Evolutionary conservation across 2,888 invertebrate genomes (phyloP).

Genomic region (Tortrix viridana): DNA sequence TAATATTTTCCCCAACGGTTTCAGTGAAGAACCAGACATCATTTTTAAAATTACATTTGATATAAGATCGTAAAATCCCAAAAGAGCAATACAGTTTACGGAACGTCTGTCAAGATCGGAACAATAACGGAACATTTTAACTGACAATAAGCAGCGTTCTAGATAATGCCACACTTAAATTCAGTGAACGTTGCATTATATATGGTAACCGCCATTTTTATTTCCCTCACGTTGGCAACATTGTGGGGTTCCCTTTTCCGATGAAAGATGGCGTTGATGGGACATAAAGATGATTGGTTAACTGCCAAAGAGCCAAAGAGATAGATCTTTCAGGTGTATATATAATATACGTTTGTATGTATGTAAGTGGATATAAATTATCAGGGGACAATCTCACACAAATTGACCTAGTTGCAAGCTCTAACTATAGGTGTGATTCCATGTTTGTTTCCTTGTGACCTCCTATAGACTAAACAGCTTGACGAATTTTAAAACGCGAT

Average conservation of each 20-base stretch:
- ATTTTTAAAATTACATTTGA: background rate
- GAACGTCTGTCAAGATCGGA: slow-evolving; percentile 6
- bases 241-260: slow-evolving; percentile 16
- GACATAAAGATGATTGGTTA: slow-evolving; percentile 36
- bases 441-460: too few species aligned
- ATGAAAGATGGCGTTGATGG: slow-evolving; percentile 31
- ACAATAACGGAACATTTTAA: too few species aligned
- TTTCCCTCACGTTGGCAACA: slow-evolving; percentile 30
- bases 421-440: too few species aligned
- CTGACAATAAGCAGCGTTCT: slow-evolving; percentile 26
- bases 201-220: slow-evolving; percentile 35
- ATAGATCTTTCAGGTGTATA: too few species aligned
- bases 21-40: too few species aligned
- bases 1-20: too few species aligned
- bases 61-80: slow-evolving; percentile 4
- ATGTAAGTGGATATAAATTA: too few species aligned
- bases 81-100: background rate
- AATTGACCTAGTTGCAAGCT: too few species aligned
- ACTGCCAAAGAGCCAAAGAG: background rate
- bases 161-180: slow-evolving; percentile 35
- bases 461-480: too few species aligned
- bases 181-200: slow-evolving; percentile 34
- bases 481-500: too few species aligned
- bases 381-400: too few species aligned
- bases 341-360: too few species aligned